Base-by-base conservation (phyloP, 2,888 invertebrate species). In the Platycnemis pennipes region DNA sequence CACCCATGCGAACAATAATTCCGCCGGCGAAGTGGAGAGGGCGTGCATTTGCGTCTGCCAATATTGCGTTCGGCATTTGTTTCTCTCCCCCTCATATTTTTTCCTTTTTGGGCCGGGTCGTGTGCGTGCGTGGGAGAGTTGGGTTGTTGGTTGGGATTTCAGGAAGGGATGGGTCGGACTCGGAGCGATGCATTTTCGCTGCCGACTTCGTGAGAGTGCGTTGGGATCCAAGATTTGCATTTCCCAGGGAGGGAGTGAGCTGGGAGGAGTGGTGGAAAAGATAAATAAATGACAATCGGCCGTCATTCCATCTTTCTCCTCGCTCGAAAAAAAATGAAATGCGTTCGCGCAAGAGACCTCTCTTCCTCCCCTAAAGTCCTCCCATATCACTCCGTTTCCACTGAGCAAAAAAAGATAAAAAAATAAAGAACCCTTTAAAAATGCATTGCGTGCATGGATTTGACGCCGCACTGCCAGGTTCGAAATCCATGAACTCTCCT, bases 41-140 rank as follows among this genome's bases (percentile, higher is more conserved):
- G 77, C 37, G 77, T 53, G 53, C 63, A n/a, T 63, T 63, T 63
- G 77, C 77, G 37, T 77, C 37, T 26, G 77, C 77, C 77, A 77
- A 77, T 77, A 77, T 77, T 77, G 37, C 77, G 77, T 37, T 77
- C 77, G 31, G 77, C 77, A 77, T 77, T 77, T 77, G 77, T 77
- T 77, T 77, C 37, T 37, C 77, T 77, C 77, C 77, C 11, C 0
- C 37, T 37, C 31, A 16, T 77, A 13, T 13, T 77, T 77, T 77
- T 77, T 37, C 8, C 31, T n/a, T 69, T 69, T 69, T 69, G 1
- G 69, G 69, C 7, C 8, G n/a, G n/a, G 69, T 4, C 31, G n/a
- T 77, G 13, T 37, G 37, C 37, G 37, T 5, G 77, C 31, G 37
- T 26, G 63, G 77, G 31, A 37, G 11, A 37, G 77, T n/a, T 63